A percentile compares a stretch with the other conserved stretches of the same genome.
Evolutionary conservation across 2,797 vertebrate genomes (phyloP).

Genomic region (Smutsia gigantea): DNA sequence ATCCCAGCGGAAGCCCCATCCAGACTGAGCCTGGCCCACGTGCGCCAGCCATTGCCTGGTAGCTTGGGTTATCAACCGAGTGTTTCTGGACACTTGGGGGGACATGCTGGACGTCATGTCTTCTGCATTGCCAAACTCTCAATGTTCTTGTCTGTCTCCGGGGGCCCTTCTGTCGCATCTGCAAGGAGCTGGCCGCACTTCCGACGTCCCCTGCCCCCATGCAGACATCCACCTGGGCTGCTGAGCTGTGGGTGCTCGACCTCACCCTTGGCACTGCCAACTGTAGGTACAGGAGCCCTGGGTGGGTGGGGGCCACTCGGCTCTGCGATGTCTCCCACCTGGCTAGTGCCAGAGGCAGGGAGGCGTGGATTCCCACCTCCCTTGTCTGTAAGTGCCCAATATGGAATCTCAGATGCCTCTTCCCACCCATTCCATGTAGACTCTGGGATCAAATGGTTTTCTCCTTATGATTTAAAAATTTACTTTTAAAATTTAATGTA

Average conservation of each 20-base stretch:
- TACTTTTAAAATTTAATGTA: constrained; percentile 67
- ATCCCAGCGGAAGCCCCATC: constrained; percentile 89
- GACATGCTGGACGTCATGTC: constrained; percentile 74
- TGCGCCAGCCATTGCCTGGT: background rate
- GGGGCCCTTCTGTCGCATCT: background rate
- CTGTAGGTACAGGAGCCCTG: too few species aligned
- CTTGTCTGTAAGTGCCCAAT: background rate
- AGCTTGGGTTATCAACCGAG: constrained; percentile 76
- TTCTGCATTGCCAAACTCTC: constrained; percentile 89
- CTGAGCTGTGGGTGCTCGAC: background rate
- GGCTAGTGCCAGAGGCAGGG: background rate
- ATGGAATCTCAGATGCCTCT: background rate
- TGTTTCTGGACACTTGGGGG: constrained; percentile 83
- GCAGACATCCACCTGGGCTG: background rate
- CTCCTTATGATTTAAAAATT: constrained; percentile 57
- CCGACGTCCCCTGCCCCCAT: background rate
- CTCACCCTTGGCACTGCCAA: too few species aligned
- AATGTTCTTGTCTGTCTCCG: constrained; percentile 68
- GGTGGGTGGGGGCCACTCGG: too few species aligned
- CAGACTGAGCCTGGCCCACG: constrained; percentile 82
- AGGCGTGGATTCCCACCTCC: background rate
- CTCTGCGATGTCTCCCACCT: too few species aligned
- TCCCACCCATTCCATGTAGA: background rate
- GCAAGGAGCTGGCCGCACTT: constrained; percentile 35
- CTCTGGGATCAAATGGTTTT: constrained; percentile 55